Base-by-base conservation (phyloP, 2,113 vertebrate genomes). In the Rhinichthys klamathensis region DNA sequence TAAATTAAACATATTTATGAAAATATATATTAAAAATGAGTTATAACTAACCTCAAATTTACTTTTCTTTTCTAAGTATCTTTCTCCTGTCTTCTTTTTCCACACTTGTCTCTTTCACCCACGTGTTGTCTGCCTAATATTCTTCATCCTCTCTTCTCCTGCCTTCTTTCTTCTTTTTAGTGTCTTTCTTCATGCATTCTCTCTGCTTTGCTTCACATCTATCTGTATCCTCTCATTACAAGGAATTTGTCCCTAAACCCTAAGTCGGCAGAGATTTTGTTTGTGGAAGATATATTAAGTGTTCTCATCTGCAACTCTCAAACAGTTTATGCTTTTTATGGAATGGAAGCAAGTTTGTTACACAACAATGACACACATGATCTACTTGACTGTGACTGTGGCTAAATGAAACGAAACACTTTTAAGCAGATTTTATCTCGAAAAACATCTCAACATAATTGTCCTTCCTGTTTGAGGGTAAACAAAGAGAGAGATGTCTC, bases 331-430 rank as follows among this genome's bases (percentile, higher is more conserved):
- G 38, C 41, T 80, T 63, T 80, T 58, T 35, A 63, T 41, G 12
- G n/a, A 80, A 30, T 30, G 78, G 38, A 10, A 46, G 13, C 58
- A 46, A 12, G 58, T 80, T 63, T 80, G 78, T 80, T n/a, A 79
- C 32, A 79, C 56, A 63, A 61, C 23, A 80, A 16, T 44, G n/a
- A 27, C 6, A 8, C 72, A 8, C 72, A 6, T 74, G 30, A 79
- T 79, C 54, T 25, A 61, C 23, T 23, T 23, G 6, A 56, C 21
- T 79, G 56, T 7, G 32, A 44, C 56, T 41, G 78, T 80, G 58
- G 23, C 58, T 80, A 30, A 21, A 80, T 9, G 8, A 46, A 63
- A 80, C 15, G 4, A 80, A 80, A 80, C 13, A 21, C 58, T 30
- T 10, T 25, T 25, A 60, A 61, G 23, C 38, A 80, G 58, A 46